Conservation (phyloP, 1,140 invertebrate genomes). For the Cydia strobilella region DNA sequence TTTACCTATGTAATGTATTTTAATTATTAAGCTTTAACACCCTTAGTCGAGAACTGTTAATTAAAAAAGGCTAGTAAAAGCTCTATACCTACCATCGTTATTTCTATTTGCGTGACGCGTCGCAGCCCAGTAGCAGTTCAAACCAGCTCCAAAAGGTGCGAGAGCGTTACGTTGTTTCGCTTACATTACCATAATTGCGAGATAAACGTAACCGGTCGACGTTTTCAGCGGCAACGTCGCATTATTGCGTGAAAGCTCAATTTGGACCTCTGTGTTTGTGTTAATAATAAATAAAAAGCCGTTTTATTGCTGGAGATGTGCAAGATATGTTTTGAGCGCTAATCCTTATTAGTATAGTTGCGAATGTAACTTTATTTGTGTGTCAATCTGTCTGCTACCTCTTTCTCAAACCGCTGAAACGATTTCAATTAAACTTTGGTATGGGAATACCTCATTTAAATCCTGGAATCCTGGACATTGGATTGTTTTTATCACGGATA, state of each 20-base stretch:
- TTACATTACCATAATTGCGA: constrained; percentile 30
- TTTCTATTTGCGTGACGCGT: neutral
- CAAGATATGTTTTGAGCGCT: neutral
- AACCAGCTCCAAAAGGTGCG: constrained; percentile 3
- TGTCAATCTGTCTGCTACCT: too few species aligned
- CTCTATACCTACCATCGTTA: neutral
- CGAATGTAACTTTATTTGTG: too few species aligned
- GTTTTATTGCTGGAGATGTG: neutral
- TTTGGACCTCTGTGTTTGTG: constrained; percentile 7
- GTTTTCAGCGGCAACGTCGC: constrained; percentile 11
- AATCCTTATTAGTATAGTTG: neutral
- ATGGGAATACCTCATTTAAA: too few species aligned
- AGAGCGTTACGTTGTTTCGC: constrained; percentile 19
- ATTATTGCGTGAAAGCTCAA: constrained; percentile 7
- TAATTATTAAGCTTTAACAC: too few species aligned
- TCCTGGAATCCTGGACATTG: too few species aligned
- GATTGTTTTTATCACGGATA: too few species aligned
- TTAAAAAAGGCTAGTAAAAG: neutral
- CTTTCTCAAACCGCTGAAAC: too few species aligned
- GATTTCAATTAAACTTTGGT: too few species aligned
- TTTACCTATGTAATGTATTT: too few species aligned
- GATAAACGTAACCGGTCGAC: constrained; percentile 26
- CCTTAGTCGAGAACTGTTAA: neutral
- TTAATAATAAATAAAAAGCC: neutral
- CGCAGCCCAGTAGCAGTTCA: neutral